Conservation (phyloP, 2,888 invertebrate species). For the Brenthis ino region DNA sequence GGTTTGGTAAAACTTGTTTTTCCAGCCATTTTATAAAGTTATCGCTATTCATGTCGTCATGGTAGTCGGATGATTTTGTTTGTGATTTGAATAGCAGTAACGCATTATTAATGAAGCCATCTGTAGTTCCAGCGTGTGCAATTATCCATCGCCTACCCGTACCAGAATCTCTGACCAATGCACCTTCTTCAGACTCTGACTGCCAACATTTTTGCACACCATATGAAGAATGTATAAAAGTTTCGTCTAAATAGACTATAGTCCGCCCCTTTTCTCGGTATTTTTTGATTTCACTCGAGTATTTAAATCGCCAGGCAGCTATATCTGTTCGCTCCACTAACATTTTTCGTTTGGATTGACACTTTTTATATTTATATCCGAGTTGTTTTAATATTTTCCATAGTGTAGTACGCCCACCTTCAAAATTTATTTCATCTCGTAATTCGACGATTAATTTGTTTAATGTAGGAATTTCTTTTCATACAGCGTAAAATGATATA, state of each 20-base stretch:
- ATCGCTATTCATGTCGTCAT: not conserved
- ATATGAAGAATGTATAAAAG: not conserved
- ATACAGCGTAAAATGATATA: too few relatives aligned
- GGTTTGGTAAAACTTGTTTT: too few relatives aligned
- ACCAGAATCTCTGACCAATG: not conserved
- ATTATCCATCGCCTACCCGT: not conserved
- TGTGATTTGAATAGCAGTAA: not conserved
- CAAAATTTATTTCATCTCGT: not conserved
- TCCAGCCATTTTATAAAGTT: not conserved
- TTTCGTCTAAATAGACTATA: not conserved
- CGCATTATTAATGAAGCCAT: not conserved
- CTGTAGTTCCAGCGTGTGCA: not conserved
- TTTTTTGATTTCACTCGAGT: not conserved
- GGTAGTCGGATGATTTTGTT: constrained; percentile 1
- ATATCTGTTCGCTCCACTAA: not conserved
- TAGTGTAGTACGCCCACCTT: not conserved
- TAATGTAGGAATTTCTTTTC: too few relatives aligned
- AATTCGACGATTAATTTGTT: too few relatives aligned
- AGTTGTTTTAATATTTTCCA: not conserved
- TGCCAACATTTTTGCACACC: not conserved
- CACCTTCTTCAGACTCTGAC: not conserved
- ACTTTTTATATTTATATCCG: not conserved
- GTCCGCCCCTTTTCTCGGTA: not conserved
- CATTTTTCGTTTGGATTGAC: constrained; percentile 1
- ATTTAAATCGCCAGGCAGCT: not conserved